phyloP scores from a whole-genome alignment of 2,888 invertebrate species.

The Diogma glabrata region DNA sequence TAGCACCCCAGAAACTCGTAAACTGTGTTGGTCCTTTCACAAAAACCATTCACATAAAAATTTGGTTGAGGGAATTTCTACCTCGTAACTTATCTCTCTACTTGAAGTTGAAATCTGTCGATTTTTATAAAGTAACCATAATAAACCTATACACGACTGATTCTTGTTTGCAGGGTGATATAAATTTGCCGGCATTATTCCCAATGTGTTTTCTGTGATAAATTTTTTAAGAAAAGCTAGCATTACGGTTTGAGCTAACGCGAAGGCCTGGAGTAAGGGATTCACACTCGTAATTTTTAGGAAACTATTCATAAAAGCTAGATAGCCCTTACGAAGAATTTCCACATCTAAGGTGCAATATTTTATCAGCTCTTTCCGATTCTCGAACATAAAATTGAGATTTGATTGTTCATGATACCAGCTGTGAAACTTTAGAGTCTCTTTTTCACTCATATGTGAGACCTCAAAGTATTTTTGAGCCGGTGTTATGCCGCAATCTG shows the following conservation, averaged over 20 bases:
- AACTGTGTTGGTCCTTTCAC: background rate
- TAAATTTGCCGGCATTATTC: background rate
- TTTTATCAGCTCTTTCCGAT: background rate
- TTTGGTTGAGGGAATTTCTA: background rate
- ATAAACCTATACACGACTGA: background rate
- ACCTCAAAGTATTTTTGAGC: background rate
- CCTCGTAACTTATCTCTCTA: background rate
- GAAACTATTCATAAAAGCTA: background rate
- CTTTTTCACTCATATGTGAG: background rate
- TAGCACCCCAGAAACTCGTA: background rate
- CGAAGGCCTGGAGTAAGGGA: background rate
- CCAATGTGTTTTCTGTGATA: background rate
- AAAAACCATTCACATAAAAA: background rate
- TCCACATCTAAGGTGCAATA: background rate
- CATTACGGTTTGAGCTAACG: slow-evolving; percentile 1
- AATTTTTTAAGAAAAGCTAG: background rate
- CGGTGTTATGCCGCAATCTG: no score
- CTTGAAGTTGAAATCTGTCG: background rate
- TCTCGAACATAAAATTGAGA: background rate
- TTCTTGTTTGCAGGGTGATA: background rate
- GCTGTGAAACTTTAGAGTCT: background rate
- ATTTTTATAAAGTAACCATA: no score
- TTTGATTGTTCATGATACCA: background rate
- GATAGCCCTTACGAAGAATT: background rate
- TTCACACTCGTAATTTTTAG: background rate